Evolutionary conservation across 2,797 vertebrate genomes (phyloP).

Genomic region (Macropodus opercularis): DNA sequence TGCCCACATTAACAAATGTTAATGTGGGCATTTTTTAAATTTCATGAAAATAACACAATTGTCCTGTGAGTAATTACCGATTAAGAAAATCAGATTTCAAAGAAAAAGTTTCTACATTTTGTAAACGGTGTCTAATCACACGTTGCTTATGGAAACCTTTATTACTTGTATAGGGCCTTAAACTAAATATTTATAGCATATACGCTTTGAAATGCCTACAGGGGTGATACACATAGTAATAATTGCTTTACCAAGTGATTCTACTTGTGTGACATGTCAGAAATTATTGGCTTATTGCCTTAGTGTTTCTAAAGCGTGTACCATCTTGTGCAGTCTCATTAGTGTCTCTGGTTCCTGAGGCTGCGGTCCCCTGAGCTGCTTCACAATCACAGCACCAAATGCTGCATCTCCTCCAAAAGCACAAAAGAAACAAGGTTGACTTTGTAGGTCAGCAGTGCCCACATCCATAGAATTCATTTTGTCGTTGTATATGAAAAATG

Average conservation of each 20-base stretch:
- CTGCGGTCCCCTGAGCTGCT: constrained; percentile 42
- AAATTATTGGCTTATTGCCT: constrained; percentile 12
- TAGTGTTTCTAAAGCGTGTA: background rate
- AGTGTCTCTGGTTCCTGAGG: constrained; percentile 25
- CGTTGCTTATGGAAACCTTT: background rate
- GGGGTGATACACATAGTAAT: background rate
- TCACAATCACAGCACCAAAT: constrained; percentile 47
- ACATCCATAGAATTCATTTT: constrained; percentile 27
- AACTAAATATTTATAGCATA: background rate
- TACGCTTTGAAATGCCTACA: background rate
- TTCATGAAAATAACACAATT: background rate
- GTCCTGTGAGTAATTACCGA: background rate
- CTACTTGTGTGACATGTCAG: constrained; percentile 12
- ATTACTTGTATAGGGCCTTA: constrained; percentile 1
- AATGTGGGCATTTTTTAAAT: no score
- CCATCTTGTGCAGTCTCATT: constrained; percentile 42
- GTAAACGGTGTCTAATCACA: background rate
- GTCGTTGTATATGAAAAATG: constrained; percentile 21
- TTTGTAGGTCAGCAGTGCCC: constrained; percentile 49
- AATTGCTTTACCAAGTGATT: constrained; percentile 9
- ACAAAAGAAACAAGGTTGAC: constrained; percentile 64
- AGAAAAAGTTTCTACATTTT: background rate
- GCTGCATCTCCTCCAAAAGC: constrained; percentile 44
- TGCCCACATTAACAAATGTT: background rate
- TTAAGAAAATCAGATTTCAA: background rate